Evolutionary conservation across 2,113 vertebrate species (phyloP).

Genomic region (Dromas ardeola): DNA sequence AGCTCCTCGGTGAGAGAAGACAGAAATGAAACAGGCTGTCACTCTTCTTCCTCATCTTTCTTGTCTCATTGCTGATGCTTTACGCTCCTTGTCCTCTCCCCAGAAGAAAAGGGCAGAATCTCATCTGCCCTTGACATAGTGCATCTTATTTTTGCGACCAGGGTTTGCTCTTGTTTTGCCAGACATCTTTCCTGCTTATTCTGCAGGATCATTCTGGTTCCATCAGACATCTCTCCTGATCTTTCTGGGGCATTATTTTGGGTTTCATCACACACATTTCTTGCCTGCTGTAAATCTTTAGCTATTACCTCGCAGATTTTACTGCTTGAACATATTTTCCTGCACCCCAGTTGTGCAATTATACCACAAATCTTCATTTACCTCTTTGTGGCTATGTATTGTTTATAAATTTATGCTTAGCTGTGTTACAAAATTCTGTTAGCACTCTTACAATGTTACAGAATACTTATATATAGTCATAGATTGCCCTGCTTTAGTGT

Average conservation of each 20-base stretch:
- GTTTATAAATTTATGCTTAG: not conserved
- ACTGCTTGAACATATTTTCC: not conserved
- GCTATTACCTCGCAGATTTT: not conserved
- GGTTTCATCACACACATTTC: not conserved
- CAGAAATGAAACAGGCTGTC: not conserved
- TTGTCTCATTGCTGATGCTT: not conserved
- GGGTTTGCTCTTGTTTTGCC: not conserved
- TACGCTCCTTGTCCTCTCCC: fast-evolving
- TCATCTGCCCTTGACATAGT: not conserved
- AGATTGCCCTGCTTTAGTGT: not conserved
- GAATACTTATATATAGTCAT: not conserved
- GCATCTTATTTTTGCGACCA: not conserved
- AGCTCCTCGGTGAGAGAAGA: not conserved
- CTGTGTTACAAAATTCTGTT: not conserved
- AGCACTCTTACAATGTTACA: not conserved
- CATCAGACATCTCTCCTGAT: not conserved
- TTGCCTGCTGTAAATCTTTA: not conserved
- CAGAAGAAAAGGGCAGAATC: not conserved
- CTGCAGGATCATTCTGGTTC: not conserved
- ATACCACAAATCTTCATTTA: not conserved
- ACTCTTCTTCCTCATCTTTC: not conserved
- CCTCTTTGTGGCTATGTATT: not conserved
- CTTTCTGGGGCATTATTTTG: not conserved
- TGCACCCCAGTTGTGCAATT: not conserved
- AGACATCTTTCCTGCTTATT: not conserved